Evolutionary conservation across 1,140 invertebrate species (phyloP).

Genomic region (Drosophila gunungcola): DNA sequence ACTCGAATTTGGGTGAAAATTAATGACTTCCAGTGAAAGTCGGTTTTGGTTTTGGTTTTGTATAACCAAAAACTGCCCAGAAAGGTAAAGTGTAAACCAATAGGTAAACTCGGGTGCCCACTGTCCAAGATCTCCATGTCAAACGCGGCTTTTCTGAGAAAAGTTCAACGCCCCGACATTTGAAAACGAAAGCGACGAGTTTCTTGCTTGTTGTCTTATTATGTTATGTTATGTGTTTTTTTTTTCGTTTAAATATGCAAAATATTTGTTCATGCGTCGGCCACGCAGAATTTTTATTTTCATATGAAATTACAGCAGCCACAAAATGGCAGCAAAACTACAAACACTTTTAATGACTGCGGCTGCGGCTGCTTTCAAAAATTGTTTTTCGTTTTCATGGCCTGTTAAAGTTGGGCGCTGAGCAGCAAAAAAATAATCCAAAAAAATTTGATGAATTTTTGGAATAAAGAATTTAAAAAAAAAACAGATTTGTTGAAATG

Average conservation of each 20-base stretch:
- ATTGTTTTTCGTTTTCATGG: constrained; percentile 49
- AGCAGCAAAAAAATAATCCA: constrained; percentile 16
- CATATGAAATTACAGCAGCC: constrained; percentile 39
- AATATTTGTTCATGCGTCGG: constrained; percentile 37
- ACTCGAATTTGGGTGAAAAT: constrained; percentile 59
- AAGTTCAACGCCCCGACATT: constrained; percentile 60
- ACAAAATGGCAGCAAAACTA: constrained; percentile 24
- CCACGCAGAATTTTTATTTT: constrained; percentile 57
- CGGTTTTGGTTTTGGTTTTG: constrained; percentile 57
- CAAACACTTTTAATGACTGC: constrained; percentile 34
- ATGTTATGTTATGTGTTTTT: constrained; percentile 26
- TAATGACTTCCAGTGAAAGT: constrained; percentile 79
- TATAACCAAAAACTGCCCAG: constrained; percentile 43
- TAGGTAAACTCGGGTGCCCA: constrained; percentile 30
- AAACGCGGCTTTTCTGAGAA: constrained; percentile 42
- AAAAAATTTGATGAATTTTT: constrained; percentile 23
- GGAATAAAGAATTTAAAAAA: neutral
- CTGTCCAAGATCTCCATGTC: constrained; percentile 54
- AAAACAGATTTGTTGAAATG: constrained; percentile 5
- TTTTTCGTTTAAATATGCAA: constrained; percentile 44
- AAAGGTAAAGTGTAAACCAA: constrained; percentile 54
- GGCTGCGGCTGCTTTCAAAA: constrained; percentile 38
- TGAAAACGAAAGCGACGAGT: constrained; percentile 72
- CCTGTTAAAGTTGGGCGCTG: constrained; percentile 30
- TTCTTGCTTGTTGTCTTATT: constrained; percentile 35